A percentile compares a stretch with the other conserved stretches of the same genome.
Evolutionary conservation across 1,140 invertebrate genomes (phyloP).

Genomic region (Polypedilum vanderplanki): DNA sequence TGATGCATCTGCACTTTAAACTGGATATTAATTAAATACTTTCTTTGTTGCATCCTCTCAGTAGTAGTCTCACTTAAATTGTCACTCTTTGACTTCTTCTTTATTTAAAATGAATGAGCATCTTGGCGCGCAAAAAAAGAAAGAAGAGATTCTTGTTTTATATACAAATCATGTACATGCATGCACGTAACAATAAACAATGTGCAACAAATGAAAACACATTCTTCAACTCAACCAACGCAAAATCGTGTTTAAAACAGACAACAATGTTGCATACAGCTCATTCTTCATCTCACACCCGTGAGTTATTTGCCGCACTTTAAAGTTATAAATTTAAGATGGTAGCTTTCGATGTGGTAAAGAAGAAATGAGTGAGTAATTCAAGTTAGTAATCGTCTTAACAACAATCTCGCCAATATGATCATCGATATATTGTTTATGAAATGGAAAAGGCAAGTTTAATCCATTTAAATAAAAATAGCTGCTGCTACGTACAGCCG

Average conservation of each 20-base stretch:
- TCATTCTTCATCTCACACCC: too few relatives aligned
- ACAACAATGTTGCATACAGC: too few relatives aligned
- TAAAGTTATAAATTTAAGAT: too few relatives aligned
- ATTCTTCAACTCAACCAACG: background rate
- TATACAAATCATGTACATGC: slow-evolving; percentile 9
- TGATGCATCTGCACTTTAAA: background rate
- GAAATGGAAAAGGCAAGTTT: too few relatives aligned
- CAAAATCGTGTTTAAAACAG: too few relatives aligned
- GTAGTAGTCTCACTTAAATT: background rate
- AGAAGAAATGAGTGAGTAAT: too few relatives aligned
- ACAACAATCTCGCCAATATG: too few relatives aligned
- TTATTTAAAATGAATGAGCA: background rate
- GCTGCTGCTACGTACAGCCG: background rate
- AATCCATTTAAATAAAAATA: too few relatives aligned
- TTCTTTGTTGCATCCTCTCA: background rate
- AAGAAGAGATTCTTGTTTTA: background rate
- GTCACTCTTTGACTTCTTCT: background rate
- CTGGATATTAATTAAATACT: background rate
- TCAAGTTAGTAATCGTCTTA: too few relatives aligned
- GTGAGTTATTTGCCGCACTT: too few relatives aligned
- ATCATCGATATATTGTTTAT: too few relatives aligned
- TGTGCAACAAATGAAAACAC: background rate
- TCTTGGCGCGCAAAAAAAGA: background rate
- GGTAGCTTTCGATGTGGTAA: too few relatives aligned
- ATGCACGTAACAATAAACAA: background rate